phyloP scores from a whole-genome alignment of 64 coral and sea anemone genomes.

The Dendronephthya gigantea region DNA sequence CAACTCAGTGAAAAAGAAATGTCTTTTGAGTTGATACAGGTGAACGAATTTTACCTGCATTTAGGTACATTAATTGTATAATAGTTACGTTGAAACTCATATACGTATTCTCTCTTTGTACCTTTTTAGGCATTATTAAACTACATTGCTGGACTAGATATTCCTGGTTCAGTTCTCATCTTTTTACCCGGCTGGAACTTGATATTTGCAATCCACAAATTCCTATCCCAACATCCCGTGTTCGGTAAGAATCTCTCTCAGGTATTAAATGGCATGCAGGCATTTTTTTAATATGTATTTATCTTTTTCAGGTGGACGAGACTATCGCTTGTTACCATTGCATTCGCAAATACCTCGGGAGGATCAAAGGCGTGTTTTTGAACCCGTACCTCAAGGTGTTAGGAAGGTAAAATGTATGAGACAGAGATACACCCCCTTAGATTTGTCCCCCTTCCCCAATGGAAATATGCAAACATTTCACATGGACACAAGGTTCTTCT shows the following conservation, averaged over 20 bases:
- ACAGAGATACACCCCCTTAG: too few relatives aligned
- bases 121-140: slow-evolving; percentile 64
- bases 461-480: not conserved
- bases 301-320: slow-evolving; percentile 43
- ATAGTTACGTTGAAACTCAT: not conserved
- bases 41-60: not conserved
- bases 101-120: not conserved
- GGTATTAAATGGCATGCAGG: not conserved
- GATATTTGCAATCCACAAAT: slow-evolving; percentile 89
- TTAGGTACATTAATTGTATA: not conserved
- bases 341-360: slow-evolving; percentile 96
- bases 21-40: slow-evolving; percentile 97
- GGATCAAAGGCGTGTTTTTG: slow-evolving; percentile 93
- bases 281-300: not conserved
- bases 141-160: slow-evolving; percentile 67
- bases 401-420: slow-evolving; percentile 53
- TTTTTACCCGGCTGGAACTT: slow-evolving; percentile 96
- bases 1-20: slow-evolving; percentile 97
- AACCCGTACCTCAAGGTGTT: slow-evolving; percentile 80
- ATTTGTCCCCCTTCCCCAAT: too few relatives aligned
- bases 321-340: slow-evolving; percentile 81
- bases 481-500: not conserved
- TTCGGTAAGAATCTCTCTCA: slow-evolving; percentile 51
- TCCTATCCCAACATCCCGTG: slow-evolving; percentile 57
- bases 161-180: slow-evolving; percentile 83